Conservation (phyloP, 2,888 invertebrate species). For the Pammene fasciana region DNA sequence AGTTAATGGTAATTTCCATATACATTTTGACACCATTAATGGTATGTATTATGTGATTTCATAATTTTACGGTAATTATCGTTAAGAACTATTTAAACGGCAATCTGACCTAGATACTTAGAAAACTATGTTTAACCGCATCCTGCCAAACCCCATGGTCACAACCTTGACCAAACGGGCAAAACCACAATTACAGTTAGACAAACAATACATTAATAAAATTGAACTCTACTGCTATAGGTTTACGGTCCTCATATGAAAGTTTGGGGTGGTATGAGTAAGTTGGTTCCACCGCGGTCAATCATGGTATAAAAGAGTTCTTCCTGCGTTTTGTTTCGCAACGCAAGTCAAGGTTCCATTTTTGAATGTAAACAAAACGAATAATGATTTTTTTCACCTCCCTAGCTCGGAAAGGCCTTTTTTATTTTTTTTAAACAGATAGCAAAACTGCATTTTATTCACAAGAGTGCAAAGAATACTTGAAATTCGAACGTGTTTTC, state of each 20-base stretch:
- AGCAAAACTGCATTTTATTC: no score
- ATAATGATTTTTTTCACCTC: no score
- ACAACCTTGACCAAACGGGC: slow-evolving; percentile 31
- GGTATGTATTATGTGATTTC: no score
- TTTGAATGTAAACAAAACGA: slow-evolving; percentile 1
- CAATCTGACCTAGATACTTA: slow-evolving; percentile 19
- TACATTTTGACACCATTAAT: no score
- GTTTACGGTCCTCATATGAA: not conserved
- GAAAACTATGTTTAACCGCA: slow-evolving; percentile 1
- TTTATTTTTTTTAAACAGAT: no score
- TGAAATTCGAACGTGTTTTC: no score
- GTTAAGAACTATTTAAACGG: not conserved
- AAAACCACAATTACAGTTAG: not conserved
- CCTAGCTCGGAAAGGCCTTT: no score
- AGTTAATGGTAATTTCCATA: no score
- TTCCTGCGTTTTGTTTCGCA: slow-evolving; percentile 44
- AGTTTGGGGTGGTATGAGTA: not conserved
- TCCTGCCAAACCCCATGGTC: slow-evolving; percentile 38
- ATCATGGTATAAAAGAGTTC: slow-evolving; percentile 41
- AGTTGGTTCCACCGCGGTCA: slow-evolving; percentile 40
- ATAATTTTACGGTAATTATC: no score
- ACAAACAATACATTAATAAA: not conserved
- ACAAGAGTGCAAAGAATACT: no score
- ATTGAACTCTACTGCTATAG: not conserved
- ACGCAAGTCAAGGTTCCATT: slow-evolving; percentile 15